Percentiles rank a stretch among this genome's conserved stretches.
These are phyloP conservation scores for Bergia sp. DNA, from an alignment of 92 coral and sea anemone genomes.

Conservation along the genomic window DNA sequence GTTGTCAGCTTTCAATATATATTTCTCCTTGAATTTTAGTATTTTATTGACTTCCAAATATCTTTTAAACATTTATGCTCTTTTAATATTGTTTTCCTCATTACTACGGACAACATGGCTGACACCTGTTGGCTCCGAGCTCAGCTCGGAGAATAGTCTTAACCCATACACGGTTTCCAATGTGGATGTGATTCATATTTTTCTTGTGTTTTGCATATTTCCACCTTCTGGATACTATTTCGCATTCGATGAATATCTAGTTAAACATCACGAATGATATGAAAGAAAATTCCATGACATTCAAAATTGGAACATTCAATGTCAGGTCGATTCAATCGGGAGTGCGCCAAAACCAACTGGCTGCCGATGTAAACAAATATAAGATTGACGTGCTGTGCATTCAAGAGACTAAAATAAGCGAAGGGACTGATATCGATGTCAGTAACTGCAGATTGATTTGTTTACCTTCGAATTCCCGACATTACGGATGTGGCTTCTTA, in stretches of 20 bases:
- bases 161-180: not conserved
- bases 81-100: no score
- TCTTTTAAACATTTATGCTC: no score
- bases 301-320: not conserved
- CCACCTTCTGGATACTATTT: not conserved
- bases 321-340: not conserved
- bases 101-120: no score
- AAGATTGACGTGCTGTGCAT: not conserved
- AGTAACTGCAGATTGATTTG: not conserved
- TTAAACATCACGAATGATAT: not conserved
- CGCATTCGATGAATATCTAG: not conserved
- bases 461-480: not conserved
- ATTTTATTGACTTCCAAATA: no score
- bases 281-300: not conserved
- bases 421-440: not conserved
- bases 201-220: not conserved
- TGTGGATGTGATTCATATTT: not conserved
- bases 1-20: no score
- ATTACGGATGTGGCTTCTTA: not conserved
- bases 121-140: not conserved
- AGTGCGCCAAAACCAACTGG: not conserved
- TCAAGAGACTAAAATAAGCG: not conserved
- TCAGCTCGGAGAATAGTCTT: not conserved
- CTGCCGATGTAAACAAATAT: not conserved
- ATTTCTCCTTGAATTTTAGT: no score